Evolutionary conservation across 2,113 vertebrate genomes (phyloP).

Genomic region (Mesitornis unicolor): DNA sequence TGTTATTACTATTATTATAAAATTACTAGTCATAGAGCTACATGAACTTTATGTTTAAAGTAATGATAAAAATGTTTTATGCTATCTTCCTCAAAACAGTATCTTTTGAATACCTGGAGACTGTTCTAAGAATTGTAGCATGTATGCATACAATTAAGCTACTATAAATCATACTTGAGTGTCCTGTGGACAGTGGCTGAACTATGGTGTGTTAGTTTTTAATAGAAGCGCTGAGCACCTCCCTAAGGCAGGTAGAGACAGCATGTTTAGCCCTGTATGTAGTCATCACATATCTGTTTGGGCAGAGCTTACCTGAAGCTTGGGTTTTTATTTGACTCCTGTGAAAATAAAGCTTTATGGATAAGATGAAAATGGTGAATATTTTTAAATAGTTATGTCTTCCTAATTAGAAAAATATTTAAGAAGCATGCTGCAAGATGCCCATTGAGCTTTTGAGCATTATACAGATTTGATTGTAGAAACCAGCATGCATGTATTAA

Average conservation of each 20-base stretch:
- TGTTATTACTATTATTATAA: background rate
- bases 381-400: background rate
- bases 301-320: background rate
- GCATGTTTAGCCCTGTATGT: background rate
- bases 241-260: background rate
- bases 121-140: background rate
- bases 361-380: background rate
- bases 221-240: background rate
- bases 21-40: background rate
- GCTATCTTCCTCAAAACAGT: background rate
- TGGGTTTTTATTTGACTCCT: background rate
- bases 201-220: background rate
- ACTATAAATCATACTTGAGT: background rate
- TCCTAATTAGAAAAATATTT: background rate
- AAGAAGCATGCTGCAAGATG: background rate
- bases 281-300: background rate
- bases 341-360: background rate
- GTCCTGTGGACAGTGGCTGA: background rate
- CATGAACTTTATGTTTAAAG: background rate
- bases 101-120: background rate
- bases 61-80: background rate
- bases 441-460: background rate
- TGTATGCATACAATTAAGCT: background rate
- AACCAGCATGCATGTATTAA: background rate
- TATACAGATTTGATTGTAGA: background rate